Evolutionary conservation across 2,888 invertebrate species (phyloP).

Genomic region (Volucella inflata): DNA sequence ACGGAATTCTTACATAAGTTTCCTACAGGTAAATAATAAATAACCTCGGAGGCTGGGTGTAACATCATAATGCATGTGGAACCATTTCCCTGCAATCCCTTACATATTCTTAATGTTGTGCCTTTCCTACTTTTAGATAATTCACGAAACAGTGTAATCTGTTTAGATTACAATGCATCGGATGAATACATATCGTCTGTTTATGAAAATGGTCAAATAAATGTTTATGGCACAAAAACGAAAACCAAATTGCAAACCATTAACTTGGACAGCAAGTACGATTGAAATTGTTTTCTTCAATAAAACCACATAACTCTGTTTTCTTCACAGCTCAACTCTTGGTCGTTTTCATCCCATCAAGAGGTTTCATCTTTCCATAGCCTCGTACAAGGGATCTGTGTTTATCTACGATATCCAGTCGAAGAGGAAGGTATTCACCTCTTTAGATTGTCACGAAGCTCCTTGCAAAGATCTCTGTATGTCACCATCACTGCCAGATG

Average conservation of each 20-base stretch:
- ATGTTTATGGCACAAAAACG: constrained; percentile 81
- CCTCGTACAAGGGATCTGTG: constrained; percentile 81
- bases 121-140: constrained; percentile 76
- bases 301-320: background rate
- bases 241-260: constrained; percentile 81
- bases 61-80: background rate
- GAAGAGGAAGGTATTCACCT: constrained; percentile 80
- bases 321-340: constrained; percentile 79
- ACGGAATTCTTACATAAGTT: constrained; percentile 80
- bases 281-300: background rate
- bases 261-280: constrained; percentile 80
- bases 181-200: constrained; percentile 83
- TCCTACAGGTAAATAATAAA: constrained; percentile 77
- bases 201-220: constrained; percentile 81
- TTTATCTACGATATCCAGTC: constrained; percentile 81
- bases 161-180: constrained; percentile 82
- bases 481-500: constrained; percentile 79
- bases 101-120: background rate
- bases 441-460: constrained; percentile 80
- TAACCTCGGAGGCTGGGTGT: background rate
- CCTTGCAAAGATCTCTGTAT: constrained; percentile 83
- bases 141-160: constrained; percentile 80
- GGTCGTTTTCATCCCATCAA: constrained; percentile 82
- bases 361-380: constrained; percentile 81
- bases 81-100: no score